Percentiles rank a stretch among this genome's conserved stretches.
Conservation (phyloP, 2,113 vertebrate species). For the Melanerpes formicivorus region DNA sequence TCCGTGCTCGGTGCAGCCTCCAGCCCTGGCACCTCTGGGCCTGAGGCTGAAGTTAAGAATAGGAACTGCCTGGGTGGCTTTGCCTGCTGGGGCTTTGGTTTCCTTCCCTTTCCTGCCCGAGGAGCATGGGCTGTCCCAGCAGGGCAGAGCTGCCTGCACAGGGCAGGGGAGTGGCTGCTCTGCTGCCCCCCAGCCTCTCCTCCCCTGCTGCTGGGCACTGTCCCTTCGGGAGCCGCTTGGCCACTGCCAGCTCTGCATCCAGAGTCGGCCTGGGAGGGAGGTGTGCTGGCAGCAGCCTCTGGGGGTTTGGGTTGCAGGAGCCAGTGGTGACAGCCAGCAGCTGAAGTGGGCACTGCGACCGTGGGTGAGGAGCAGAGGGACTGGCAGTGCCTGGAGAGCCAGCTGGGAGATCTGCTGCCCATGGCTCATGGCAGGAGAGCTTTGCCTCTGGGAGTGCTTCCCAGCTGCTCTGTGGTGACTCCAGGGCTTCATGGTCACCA, state of each 20-base stretch:
- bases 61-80: neutral
- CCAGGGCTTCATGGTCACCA: neutral
- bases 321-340: rapidly evolving
- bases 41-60: neutral
- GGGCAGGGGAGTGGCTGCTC: neutral
- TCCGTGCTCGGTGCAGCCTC: neutral
- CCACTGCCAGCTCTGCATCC: rapidly evolving
- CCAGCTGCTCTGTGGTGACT: neutral
- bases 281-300: rapidly evolving
- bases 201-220: neutral
- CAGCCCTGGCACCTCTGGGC: neutral
- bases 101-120: neutral
- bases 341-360: rapidly evolving
- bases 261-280: neutral
- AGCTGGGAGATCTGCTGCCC: rapidly evolving
- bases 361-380: neutral
- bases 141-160: neutral
- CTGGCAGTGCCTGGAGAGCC: rapidly evolving
- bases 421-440: neutral
- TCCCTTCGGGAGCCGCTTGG: neutral
- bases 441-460: neutral
- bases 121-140: neutral
- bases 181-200: neutral
- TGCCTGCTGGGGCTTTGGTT: neutral
- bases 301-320: neutral